phyloP scores from a whole-genome alignment of 2,113 vertebrate genomes.

The Himantopus leucocephalus region DNA sequence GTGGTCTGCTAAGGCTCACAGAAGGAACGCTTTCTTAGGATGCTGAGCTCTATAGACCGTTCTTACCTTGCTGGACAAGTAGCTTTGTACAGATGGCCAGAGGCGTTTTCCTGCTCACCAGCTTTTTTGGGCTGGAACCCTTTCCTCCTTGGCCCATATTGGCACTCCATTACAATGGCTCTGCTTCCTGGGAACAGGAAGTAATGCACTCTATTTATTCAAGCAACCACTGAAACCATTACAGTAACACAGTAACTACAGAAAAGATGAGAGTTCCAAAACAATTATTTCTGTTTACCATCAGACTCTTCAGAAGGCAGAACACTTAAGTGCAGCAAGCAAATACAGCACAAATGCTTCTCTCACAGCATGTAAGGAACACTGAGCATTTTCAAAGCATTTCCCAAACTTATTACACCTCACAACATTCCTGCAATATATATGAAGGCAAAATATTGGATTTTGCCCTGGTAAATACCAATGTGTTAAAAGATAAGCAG shows the following conservation, averaged over 20 bases:
- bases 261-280: background rate
- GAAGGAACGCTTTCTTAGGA: background rate
- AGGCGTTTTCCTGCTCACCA: constrained; percentile 70
- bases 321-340: background rate
- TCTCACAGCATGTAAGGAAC: background rate
- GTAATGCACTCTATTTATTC: constrained; percentile 18
- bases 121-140: constrained; percentile 81
- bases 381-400: background rate
- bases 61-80: constrained; percentile 83
- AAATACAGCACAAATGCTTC: background rate
- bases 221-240: background rate
- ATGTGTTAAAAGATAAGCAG: background rate
- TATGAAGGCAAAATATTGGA: background rate
- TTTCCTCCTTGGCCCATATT: constrained; percentile 85
- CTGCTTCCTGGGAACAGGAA: constrained; percentile 79
- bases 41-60: background rate
- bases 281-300: background rate
- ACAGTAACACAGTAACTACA: background rate
- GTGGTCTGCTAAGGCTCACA: background rate
- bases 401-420: background rate
- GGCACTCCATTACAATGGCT: constrained; percentile 89
- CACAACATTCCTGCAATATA: background rate
- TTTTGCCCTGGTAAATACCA: background rate
- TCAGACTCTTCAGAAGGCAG: background rate
- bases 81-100: constrained; percentile 79